Base-by-base conservation (phyloP, 2,888 invertebrate genomes). In the Xylota segnis region DNA sequence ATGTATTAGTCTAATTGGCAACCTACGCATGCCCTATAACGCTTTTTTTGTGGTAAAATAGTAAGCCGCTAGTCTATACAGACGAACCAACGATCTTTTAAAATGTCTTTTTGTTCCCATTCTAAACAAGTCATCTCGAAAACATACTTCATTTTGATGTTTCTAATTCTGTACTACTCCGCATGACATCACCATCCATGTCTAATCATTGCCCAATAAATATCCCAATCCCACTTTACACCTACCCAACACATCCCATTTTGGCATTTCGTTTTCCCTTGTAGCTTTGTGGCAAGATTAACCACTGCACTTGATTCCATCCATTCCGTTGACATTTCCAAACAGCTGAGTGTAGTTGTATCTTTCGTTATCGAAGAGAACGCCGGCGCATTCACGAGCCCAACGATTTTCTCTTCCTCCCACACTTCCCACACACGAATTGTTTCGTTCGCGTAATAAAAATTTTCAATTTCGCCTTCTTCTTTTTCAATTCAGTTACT, bases 401-500 rank as follows among this genome's bases (percentile, higher is more conserved):
- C 32, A 43, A 43, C 52, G 29, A 27, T 68, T 77, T 63, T 58
- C 81, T 50, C 56, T 63, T 77, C 76, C 32, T 71, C 56, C 66
- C 72, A 10, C 37, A 34, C 68, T 40, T 61, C 56, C 59, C 54
- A 52, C 71, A 66, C 68, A 10, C 45, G 50, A n/a, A 71, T 71
- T 71, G 47, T 56, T 71, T 50, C 43, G 23, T 32, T 50, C 47
- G 61, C 68, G 74, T 66, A 82, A 82, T 68, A 82, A 87, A 82
- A 77, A 74, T 83, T 86, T 87, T 83, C 87, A 27, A 78, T 83
- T 83, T 83, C 87, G 83, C 87, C 86, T 87, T 83, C 77, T 82
- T 87, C 83, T 78, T 77, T 83, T 87, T 87, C 72, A 87, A 71
- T 78, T 87, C 87, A 87, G 87, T 87, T 87, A 87, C 74, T 83